Conservation (phyloP, 2,797 vertebrate species). For the Pseudomugil gertrudae region DNA sequence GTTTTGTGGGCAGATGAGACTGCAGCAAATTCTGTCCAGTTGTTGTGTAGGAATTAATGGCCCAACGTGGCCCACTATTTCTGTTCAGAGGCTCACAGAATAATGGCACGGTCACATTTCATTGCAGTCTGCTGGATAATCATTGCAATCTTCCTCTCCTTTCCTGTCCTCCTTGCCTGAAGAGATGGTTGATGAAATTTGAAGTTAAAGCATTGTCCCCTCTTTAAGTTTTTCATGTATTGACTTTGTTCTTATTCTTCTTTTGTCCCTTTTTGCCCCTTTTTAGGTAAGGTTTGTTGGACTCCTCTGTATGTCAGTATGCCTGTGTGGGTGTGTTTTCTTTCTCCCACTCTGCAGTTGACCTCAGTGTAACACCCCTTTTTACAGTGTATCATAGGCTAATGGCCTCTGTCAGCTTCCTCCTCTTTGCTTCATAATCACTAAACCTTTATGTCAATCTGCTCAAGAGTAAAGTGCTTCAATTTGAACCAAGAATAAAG, state of each 20-base stretch:
- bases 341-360: conserved; percentile 81
- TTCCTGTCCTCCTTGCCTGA: conserved; percentile 65
- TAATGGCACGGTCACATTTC: conserved; percentile 42
- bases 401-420: conserved; percentile 83
- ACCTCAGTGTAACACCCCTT: conserved; percentile 81
- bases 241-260: conserved; percentile 87
- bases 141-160: conserved; percentile 58
- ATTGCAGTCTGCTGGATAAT: conserved; percentile 58
- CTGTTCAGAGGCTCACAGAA: conserved; percentile 33
- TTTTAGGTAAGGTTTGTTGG: conserved; percentile 90
- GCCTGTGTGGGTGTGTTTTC: conserved; percentile 76
- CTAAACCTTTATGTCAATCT: conserved; percentile 83
- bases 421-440: conserved; percentile 84
- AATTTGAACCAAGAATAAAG: conserved; percentile 72
- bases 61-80: conserved; percentile 32
- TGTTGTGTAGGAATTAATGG: conserved; percentile 67
- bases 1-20: conserved; percentile 73
- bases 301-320: conserved; percentile 79
- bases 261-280: conserved; percentile 82
- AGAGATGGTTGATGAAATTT: conserved; percentile 67
- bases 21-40: conserved; percentile 66
- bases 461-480: conserved; percentile 71
- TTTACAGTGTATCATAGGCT: conserved; percentile 81
- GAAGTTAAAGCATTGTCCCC: conserved; percentile 79
- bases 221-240: conserved; percentile 86